phyloP scores from a whole-genome alignment of 2,888 invertebrate species.

The Unio delphinus region DNA sequence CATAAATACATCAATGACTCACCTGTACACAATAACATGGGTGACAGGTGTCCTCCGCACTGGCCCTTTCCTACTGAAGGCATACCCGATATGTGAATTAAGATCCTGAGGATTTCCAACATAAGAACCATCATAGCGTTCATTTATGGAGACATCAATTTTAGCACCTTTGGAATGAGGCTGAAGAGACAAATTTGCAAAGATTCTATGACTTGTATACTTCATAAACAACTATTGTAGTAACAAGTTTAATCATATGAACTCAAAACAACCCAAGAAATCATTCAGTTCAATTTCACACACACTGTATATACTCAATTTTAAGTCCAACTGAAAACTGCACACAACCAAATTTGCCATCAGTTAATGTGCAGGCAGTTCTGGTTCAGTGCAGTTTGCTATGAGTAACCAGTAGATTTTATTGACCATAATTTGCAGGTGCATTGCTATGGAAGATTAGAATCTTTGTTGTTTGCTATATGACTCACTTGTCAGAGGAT shows the following conservation, averaged over 20 bases:
- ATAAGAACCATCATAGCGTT: slow-evolving; percentile 94
- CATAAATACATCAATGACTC: slow-evolving; percentile 11
- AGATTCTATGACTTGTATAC: too few relatives aligned
- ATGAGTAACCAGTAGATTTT: too few relatives aligned
- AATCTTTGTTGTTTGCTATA: too few relatives aligned
- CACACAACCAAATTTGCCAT: too few relatives aligned
- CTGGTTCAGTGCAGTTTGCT: too few relatives aligned
- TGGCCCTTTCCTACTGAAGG: slow-evolving; percentile 81
- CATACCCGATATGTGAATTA: slow-evolving; percentile 73
- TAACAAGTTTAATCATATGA: neutral
- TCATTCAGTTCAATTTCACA: neutral
- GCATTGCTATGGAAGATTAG: too few relatives aligned
- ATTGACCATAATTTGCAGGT: too few relatives aligned
- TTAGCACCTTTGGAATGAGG: slow-evolving; percentile 78
- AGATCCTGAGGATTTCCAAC: slow-evolving; percentile 84
- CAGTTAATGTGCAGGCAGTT: too few relatives aligned
- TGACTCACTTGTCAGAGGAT: too few relatives aligned
- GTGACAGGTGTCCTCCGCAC: slow-evolving; percentile 84
- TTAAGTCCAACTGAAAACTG: too few relatives aligned
- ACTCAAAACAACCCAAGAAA: neutral
- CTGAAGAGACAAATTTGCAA: slow-evolving; percentile 35
- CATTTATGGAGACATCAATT: slow-evolving; percentile 95
- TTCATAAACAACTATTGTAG: neutral
- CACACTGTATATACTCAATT: too few relatives aligned
- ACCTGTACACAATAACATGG: slow-evolving; percentile 83